Evolutionary conservation across 1,140 invertebrate species (phyloP).

Genomic region (Elymnias hypermnestra): DNA sequence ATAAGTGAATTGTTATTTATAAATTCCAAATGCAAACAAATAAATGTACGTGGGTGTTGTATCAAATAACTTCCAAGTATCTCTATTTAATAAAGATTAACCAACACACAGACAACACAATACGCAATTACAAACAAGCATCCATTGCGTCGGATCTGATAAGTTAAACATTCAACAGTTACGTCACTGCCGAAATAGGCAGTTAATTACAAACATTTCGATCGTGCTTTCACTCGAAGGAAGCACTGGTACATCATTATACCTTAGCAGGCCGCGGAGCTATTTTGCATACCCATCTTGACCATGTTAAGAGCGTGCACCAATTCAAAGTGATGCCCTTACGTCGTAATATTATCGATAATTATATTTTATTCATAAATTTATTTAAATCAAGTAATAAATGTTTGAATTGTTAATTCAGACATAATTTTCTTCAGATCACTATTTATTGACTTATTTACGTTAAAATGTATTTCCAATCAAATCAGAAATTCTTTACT

Average conservation of each 20-base stretch:
- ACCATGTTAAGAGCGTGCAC: conserved; percentile 41
- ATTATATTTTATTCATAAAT: too few relatives aligned
- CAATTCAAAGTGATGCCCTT: conserved; percentile 38
- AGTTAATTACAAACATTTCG: conserved; percentile 25
- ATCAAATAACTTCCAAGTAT: conserved; percentile 7
- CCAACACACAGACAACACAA: conserved; percentile 13
- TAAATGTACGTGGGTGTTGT: conserved; percentile 5
- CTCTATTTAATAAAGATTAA: conserved; percentile 9
- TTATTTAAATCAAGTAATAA: too few relatives aligned
- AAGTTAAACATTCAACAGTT: conserved; percentile 18
- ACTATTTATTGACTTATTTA: too few relatives aligned
- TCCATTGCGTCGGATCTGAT: conserved; percentile 18
- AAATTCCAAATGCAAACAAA: neutral
- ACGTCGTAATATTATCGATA: conserved; percentile 12
- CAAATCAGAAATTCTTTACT: too few relatives aligned
- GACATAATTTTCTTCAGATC: too few relatives aligned
- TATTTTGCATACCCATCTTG: conserved; percentile 66
- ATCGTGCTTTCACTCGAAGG: conserved; percentile 51
- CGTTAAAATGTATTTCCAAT: too few relatives aligned
- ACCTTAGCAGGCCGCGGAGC: conserved; percentile 46
- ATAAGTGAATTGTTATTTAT: too few relatives aligned
- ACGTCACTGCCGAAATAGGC: conserved; percentile 24
- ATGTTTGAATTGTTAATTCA: neutral
- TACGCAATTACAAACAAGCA: conserved; percentile 16
- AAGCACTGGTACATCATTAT: conserved; percentile 49